Percentiles rank a stretch among this genome's conserved stretches.
phyloP scores from a whole-genome alignment of 2,888 invertebrate genomes.

The Hanleya hanleyi region DNA sequence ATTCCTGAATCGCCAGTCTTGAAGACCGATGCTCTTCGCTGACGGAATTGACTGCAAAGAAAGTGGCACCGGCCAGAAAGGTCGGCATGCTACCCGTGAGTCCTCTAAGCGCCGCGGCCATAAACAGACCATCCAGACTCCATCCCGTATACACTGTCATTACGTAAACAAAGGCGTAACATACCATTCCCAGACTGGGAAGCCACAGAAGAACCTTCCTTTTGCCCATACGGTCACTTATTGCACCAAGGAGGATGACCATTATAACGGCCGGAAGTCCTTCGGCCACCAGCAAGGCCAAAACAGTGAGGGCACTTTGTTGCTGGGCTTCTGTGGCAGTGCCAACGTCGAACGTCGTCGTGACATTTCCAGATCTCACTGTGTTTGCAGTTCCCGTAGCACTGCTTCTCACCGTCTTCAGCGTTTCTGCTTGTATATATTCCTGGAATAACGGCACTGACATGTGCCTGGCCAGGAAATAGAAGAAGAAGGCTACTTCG shows the following conservation, averaged over 20 bases:
- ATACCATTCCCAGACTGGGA: slow-evolving; percentile 65
- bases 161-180: slow-evolving; percentile 65
- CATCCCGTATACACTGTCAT: slow-evolving; percentile 62
- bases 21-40: slow-evolving; percentile 56
- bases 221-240: slow-evolving; percentile 68
- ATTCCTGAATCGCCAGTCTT: slow-evolving; percentile 61
- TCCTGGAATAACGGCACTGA: slow-evolving; percentile 65
- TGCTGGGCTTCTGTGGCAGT: slow-evolving; percentile 53
- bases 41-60: slow-evolving; percentile 62
- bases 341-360: slow-evolving; percentile 14
- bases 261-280: slow-evolving; percentile 66
- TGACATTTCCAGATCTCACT: too few relatives aligned
- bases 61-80: slow-evolving; percentile 62
- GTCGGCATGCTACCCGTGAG: slow-evolving; percentile 67
- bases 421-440: slow-evolving; percentile 56
- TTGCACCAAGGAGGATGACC: slow-evolving; percentile 69
- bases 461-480: slow-evolving; percentile 64
- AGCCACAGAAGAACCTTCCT: slow-evolving; percentile 69
- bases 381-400: slow-evolving; percentile 12
- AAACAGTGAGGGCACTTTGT: slow-evolving; percentile 56
- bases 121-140: slow-evolving; percentile 65
- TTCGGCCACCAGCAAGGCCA: slow-evolving; percentile 69
- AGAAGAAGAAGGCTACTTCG: slow-evolving; percentile 61
- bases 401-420: slow-evolving; percentile 31
- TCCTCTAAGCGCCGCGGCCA: slow-evolving; percentile 64